Evolutionary conservation across 2,797 vertebrate species (phyloP).

Genomic region (Sebastiscus tertius): DNA sequence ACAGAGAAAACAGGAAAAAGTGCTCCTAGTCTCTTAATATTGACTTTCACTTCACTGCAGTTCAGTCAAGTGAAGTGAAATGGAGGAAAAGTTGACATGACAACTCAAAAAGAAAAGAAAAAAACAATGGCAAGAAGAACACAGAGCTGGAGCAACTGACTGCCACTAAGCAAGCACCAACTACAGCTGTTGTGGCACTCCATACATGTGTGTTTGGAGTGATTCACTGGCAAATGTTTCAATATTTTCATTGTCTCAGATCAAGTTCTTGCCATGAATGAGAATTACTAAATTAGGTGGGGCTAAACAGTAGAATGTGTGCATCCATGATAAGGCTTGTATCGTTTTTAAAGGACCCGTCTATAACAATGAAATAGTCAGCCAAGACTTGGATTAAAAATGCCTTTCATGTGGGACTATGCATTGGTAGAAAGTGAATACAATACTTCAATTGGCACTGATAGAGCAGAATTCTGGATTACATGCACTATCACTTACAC

Average conservation of each 20-base stretch:
- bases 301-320: slow-evolving; percentile 15
- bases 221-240: neutral
- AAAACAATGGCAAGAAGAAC: slow-evolving; percentile 1
- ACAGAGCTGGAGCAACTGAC: neutral
- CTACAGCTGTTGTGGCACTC: neutral
- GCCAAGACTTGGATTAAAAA: slow-evolving; percentile 41
- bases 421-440: slow-evolving; percentile 53
- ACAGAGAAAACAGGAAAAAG: slow-evolving; percentile 6
- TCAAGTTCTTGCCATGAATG: neutral
- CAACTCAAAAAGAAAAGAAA: neutral
- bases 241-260: slow-evolving; percentile 2
- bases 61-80: slow-evolving; percentile 24
- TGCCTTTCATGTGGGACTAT: slow-evolving; percentile 37
- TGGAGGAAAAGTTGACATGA: neutral
- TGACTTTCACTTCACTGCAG: slow-evolving; percentile 1
- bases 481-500: slow-evolving; percentile 61
- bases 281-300: slow-evolving; percentile 5
- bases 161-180: neutral
- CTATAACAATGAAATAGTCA: slow-evolving; percentile 18
- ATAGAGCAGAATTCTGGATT: slow-evolving; percentile 64
- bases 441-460: slow-evolving; percentile 46
- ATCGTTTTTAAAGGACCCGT: slow-evolving; percentile 17
- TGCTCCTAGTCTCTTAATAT: neutral
- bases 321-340: slow-evolving; percentile 13
- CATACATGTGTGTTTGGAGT: neutral